A percentile compares a stretch with the other conserved stretches of the same genome.
These are phyloP conservation scores for Aphelenchoides besseyi DNA, from an alignment of 1,140 invertebrate species.

Conservation along the genomic window DNA sequence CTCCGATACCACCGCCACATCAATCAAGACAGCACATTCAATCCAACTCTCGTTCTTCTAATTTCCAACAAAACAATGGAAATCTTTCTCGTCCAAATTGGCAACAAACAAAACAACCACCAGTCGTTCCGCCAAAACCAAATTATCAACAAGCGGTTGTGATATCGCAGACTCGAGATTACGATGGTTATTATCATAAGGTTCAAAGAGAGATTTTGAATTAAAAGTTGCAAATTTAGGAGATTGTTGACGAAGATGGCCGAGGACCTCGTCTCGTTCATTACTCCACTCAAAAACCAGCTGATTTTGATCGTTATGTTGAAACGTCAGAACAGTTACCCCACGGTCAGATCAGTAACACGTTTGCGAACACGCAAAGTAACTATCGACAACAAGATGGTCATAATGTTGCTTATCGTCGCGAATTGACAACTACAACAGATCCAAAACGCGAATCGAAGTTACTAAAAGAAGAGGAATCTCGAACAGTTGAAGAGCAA, in stretches of 20 bases:
- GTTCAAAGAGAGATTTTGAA: conserved; percentile 13
- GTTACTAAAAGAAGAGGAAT: conserved; percentile 53
- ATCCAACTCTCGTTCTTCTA: not conserved
- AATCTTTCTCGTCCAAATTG: not conserved
- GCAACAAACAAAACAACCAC: conserved; percentile 19
- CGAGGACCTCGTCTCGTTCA: not conserved
- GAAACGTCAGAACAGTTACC: conserved; percentile 53
- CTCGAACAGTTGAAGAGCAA: conserved; percentile 52
- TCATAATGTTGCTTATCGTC: conserved; percentile 47
- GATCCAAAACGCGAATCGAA: conserved; percentile 49
- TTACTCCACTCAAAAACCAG: conserved; percentile 17
- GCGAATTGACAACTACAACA: conserved; percentile 47
- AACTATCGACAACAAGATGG: conserved; percentile 44
- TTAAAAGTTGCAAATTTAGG: conserved; percentile 21
- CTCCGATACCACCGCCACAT: not conserved
- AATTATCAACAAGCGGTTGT: conserved; percentile 17
- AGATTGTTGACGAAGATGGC: conserved; percentile 30
- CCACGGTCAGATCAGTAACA: conserved; percentile 45
- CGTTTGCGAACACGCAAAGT: conserved; percentile 43
- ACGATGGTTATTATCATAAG: conserved; percentile 32
- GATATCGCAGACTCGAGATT: conserved; percentile 5
- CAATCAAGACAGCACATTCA: not conserved
- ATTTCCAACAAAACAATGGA: not conserved
- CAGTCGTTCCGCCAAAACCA: conserved; percentile 11
- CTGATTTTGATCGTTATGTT: conserved; percentile 35